Conservation (phyloP, 2,888 invertebrate species). For the Tortricodes alternella region DNA sequence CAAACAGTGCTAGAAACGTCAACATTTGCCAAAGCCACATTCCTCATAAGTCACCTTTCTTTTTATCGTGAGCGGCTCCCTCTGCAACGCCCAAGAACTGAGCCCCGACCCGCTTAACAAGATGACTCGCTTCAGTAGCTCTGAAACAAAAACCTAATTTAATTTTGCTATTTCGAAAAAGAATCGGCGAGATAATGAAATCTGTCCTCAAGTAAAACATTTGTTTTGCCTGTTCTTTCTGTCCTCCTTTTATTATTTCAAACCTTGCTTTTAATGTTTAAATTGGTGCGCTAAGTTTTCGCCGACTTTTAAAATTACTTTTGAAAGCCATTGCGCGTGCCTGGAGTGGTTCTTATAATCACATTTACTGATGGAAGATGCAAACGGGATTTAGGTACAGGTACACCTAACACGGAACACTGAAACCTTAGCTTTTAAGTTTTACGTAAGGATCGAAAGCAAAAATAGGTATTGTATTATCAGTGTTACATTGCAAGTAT, state of each 20-base stretch:
- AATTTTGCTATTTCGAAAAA: constrained; percentile 63
- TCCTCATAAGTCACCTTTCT: constrained; percentile 72
- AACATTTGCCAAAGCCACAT: constrained; percentile 8
- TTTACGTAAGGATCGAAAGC: background rate
- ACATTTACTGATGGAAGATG: constrained; percentile 63
- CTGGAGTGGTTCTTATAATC: constrained; percentile 63
- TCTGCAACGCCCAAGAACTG: constrained; percentile 95
- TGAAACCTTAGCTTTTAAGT: constrained; percentile 50
- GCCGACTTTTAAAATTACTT: constrained; percentile 52
- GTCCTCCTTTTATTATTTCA: constrained; percentile 35
- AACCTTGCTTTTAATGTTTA: constrained; percentile 36
- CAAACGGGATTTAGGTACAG: constrained; percentile 47
- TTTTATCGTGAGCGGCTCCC: constrained; percentile 91
- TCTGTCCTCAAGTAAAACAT: constrained; percentile 53
- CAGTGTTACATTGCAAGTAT: too few relatives aligned
- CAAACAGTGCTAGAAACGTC: constrained; percentile 11
- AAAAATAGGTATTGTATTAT: too few relatives aligned
- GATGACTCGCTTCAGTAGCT: constrained; percentile 93
- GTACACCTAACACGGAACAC: constrained; percentile 54
- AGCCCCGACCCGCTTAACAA: constrained; percentile 94
- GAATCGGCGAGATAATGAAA: constrained; percentile 58
- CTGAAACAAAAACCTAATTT: constrained; percentile 83
- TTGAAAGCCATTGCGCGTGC: constrained; percentile 51
- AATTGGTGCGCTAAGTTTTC: constrained; percentile 34
- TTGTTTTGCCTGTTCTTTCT: constrained; percentile 41